phyloP scores from a whole-genome alignment of 2,797 vertebrate genomes.

The Megaceryle alcyon region DNA sequence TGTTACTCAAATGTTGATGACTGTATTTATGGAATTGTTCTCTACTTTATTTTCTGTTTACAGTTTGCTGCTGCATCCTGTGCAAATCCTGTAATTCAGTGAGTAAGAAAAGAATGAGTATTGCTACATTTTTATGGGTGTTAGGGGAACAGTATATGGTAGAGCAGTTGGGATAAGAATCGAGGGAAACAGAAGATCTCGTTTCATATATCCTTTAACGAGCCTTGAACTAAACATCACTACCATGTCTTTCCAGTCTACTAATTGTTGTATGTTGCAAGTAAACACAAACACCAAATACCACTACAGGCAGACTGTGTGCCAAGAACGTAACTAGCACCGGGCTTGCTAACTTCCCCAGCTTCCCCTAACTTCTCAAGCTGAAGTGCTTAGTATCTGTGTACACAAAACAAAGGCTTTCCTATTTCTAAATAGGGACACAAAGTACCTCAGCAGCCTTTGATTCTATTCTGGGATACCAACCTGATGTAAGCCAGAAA shows the following conservation, averaged over 20 bases:
- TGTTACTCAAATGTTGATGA: background rate
- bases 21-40: slow-evolving; percentile 14
- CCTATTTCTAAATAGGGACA: slow-evolving; percentile 55
- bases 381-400: background rate
- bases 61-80: slow-evolving; percentile 27
- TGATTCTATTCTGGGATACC: slow-evolving; percentile 48
- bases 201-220: background rate
- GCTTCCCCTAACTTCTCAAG: slow-evolving; percentile 36
- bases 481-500: background rate
- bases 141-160: background rate
- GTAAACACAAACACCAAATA: slow-evolving; percentile 29
- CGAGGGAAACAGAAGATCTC: background rate
- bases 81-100: slow-evolving; percentile 46
- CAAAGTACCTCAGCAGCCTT: slow-evolving; percentile 43
- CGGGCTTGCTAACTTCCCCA: background rate
- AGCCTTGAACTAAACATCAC: slow-evolving; percentile 53
- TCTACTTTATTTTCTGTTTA: slow-evolving; percentile 22
- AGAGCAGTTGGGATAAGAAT: slow-evolving; percentile 1
- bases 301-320: slow-evolving; percentile 1
- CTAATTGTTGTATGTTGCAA: background rate
- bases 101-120: slow-evolving; percentile 16
- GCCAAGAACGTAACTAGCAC: slow-evolving; percentile 24
- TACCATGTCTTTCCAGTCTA: slow-evolving; percentile 41
- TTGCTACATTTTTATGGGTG: background rate
- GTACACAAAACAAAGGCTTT: slow-evolving; percentile 53